Evolutionary conservation across 2,113 vertebrate genomes (phyloP), one percentile per base, ranked within the genome.

Genomic region (Ceuthmochares aereus): DNA sequence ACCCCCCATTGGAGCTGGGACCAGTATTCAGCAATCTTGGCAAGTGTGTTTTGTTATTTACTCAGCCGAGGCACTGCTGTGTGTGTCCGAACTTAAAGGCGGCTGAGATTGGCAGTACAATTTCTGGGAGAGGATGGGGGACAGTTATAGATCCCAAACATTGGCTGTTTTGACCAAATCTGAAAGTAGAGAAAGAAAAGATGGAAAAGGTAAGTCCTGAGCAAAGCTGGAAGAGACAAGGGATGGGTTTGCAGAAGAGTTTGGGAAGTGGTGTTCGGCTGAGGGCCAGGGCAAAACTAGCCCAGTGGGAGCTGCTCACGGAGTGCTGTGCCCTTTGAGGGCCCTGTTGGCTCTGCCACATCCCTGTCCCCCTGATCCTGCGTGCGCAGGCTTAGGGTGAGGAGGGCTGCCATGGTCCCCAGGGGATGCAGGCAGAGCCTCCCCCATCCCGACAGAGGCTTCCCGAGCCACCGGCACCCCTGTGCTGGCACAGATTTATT

Each of bases 351-450:
- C 40, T 77, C 77, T 52, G 21, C 55, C 49, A 6, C 2, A 0
- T 68, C 37, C 21, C 56, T 27, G 70, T 69, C 10, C 5, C n/a
- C 37, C 13, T 5, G 4, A 37, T 55, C 26, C 27, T 32, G 12
- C 0, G 0, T 1, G 6, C 32, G 21, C 36, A 69, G 29, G n/a
- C 19, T 22, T 30, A 5, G 2, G 21, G 2, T 0, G 1, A 12
- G 16, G 72, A 54, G 13, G 20, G 14, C 29, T 0, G 0, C 55
- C 15, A 14, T 26, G 40, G 26, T 55, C 30, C 30, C 36, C 7
- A 18, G 45, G 43, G 47, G 36, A 27, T 23, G 20, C n/a, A n/a
- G 68, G 34, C 62, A 55, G 54, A 64, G 58, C 68, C 45, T 80
- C 64, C 12, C 40, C n/a, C 45, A 3, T 87, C 72, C 75, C 3